Evolutionary conservation across 2,888 invertebrate genomes (phyloP), one percentile per base, ranked within the genome.

Genomic region (Peribatodes rhomboidaria): DNA sequence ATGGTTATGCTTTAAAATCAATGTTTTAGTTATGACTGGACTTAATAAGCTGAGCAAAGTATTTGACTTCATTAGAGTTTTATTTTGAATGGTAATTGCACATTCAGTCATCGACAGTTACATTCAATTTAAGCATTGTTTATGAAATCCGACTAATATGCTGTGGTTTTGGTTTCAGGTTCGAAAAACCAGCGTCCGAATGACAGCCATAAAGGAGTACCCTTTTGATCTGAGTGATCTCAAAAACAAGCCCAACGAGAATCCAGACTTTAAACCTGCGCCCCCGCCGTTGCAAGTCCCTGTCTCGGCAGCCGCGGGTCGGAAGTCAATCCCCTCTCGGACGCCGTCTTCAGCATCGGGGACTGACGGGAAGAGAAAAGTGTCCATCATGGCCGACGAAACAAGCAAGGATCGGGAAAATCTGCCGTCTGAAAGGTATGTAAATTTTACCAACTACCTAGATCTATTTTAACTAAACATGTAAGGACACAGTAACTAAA

Each of bases 341-440:
- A 68, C 64, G 41, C 68, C 59, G 14, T 75, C 65, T 1, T 77
- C 83, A 27, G 73, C 74, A 0, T 73, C 83, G 14, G 78, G 81
- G 4, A 77, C 81, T 11, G 89, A 90, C 70, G 94, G 94, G 57
- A 94, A 94, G 70, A 88, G 95, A 64, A 94, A 94, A 82, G 95
- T 95, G 13, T 95, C 95, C 76, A 95, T 95, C 68, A 94, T 94
- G 85, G 94, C 95, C 6, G 94, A 95, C 79, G 94, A 82, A 72
- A 83, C 82, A 14, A 93, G 93, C 71, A 93, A 94, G 68, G 95
- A 94, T 47, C 93, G 95, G 67, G 96, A 96, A 79, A 96, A 96
- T 83, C 88, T 93, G 56, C 95, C 94, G 1, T 96, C 94, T 63
- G 96, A 96, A 78, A 94, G 94, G 89, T 94, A 92, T 71, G 54